A percentile compares a stretch with the other conserved stretches of the same genome.
These are phyloP conservation scores for Nannospalax galili DNA, from an alignment of 2,113 vertebrate species.

Conservation along the genomic window DNA sequence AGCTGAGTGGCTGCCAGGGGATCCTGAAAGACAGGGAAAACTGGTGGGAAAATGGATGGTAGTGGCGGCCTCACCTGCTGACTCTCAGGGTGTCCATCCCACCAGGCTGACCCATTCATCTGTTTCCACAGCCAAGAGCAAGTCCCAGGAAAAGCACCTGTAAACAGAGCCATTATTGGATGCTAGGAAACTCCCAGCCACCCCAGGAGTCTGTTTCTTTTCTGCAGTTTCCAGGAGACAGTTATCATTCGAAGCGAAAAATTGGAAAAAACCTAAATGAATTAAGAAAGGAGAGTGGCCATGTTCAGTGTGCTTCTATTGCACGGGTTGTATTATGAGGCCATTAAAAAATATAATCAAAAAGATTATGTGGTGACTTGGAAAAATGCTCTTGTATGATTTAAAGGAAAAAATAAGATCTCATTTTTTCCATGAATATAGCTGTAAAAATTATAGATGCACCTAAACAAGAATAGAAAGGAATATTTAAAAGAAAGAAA, in stretches of 20 bases:
- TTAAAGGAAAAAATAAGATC: conserved; percentile 49
- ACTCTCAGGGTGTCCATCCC: not conserved
- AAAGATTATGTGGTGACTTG: not conserved
- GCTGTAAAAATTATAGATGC: not conserved
- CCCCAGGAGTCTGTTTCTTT: not conserved
- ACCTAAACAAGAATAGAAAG: not conserved
- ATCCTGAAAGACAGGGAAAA: not conserved
- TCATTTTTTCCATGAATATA: not conserved
- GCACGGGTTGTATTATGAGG: not conserved
- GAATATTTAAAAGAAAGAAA: not conserved
- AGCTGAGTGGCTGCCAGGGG: not conserved
- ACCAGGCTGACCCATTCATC: not conserved
- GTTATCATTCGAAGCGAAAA: not conserved
- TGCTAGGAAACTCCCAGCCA: not conserved
- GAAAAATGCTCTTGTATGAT: conserved; percentile 19
- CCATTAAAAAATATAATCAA: conserved; percentile 24
- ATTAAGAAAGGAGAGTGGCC: not conserved
- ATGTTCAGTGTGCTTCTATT: not conserved
- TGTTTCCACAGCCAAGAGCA: fast-evolving
- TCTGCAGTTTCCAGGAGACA: not conserved
- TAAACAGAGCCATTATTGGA: not conserved
- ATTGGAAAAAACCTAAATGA: not conserved
- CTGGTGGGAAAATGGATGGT: not conserved
- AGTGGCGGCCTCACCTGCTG: not conserved
- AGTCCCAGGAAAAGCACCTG: not conserved